Evolutionary conservation across 2,797 vertebrate species (phyloP).

Genomic region (Buphagus erythrorhynchus): DNA sequence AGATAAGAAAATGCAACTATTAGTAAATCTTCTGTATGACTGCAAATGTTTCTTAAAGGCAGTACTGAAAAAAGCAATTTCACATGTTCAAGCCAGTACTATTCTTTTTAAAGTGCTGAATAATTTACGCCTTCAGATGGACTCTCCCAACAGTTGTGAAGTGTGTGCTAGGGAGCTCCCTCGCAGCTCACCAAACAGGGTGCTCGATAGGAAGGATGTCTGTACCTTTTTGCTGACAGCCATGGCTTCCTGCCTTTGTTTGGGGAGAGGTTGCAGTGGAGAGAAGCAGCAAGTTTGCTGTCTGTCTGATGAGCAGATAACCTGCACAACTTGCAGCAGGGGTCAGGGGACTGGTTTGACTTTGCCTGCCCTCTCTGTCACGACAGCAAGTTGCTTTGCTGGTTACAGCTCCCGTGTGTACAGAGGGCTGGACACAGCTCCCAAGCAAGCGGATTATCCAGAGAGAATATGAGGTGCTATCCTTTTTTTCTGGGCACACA

Average conservation of each 20-base stretch:
- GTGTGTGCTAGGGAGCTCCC: neutral
- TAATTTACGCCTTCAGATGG: neutral
- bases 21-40: neutral
- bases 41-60: neutral
- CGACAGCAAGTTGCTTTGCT: neutral
- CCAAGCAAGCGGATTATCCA: neutral
- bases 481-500: neutral
- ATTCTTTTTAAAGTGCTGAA: neutral
- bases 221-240: slow-evolving; percentile 25
- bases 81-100: accelerated
- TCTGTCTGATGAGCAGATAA: slow-evolving; percentile 23
- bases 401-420: neutral
- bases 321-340: neutral
- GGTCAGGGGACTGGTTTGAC: neutral
- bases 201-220: slow-evolving; percentile 16
- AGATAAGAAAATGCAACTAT: neutral
- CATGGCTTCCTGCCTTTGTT: slow-evolving; percentile 73
- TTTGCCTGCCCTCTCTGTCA: neutral
- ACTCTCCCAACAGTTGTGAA: neutral
- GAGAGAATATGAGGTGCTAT: slow-evolving; percentile 4
- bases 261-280: slow-evolving; percentile 74
- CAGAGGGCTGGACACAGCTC: neutral
- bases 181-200: neutral
- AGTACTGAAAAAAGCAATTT: neutral
- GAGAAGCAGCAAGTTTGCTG: slow-evolving; percentile 28